Conservation (phyloP, 2,888 invertebrate species). For the Drosophila rubida region DNA sequence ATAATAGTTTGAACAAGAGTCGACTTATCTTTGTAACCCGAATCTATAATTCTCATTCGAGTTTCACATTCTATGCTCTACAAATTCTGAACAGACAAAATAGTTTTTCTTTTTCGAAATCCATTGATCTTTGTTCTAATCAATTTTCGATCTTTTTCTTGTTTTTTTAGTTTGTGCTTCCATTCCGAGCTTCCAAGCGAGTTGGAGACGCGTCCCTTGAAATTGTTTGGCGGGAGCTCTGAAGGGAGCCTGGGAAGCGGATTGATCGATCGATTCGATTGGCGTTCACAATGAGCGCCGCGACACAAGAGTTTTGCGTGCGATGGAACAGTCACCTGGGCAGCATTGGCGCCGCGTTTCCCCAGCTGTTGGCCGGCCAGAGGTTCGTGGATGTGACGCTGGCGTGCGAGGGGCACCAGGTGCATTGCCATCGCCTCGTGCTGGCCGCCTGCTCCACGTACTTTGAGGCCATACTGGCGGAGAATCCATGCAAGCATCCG, state of each 20-base stretch:
- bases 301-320: conserved; percentile 84
- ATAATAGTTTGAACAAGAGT: too few relatives aligned
- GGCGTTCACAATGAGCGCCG: conserved; percentile 48
- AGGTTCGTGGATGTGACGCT: conserved; percentile 94
- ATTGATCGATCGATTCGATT: background rate
- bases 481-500: conserved; percentile 94
- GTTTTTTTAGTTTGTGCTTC: too few relatives aligned
- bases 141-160: too few relatives aligned
- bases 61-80: too few relatives aligned
- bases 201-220: background rate
- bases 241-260: background rate
- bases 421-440: conserved; percentile 94
- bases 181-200: too few relatives aligned
- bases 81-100: too few relatives aligned
- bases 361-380: conserved; percentile 84
- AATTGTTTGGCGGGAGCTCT: too few relatives aligned
- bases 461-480: conserved; percentile 91
- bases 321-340: conserved; percentile 85
- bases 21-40: too few relatives aligned
- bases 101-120: too few relatives aligned
- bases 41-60: too few relatives aligned
- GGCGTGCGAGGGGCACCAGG: conserved; percentile 93
- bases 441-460: conserved; percentile 94
- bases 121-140: too few relatives aligned
- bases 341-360: conserved; percentile 85